Percentiles rank a stretch among this genome's conserved stretches.
Conservation (phyloP, 2,797 vertebrate genomes). For the Echeneis naucrates region DNA sequence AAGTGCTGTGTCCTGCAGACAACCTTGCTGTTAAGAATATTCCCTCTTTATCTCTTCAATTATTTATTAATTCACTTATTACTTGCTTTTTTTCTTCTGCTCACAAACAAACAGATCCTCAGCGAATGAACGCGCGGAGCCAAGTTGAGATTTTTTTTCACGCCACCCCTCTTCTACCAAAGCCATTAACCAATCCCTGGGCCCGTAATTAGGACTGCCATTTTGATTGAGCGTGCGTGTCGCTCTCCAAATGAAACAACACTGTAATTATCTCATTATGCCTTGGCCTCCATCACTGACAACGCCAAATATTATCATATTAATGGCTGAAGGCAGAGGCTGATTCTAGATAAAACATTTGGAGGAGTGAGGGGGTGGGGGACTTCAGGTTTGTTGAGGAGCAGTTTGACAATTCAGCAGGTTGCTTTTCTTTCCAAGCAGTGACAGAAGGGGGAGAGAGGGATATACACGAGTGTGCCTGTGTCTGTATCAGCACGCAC, state of each 20-base stretch:
- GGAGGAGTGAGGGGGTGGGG: background rate
- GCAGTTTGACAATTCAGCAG: conserved; percentile 41
- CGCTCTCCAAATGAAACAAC: conserved; percentile 91
- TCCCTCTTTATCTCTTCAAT: conserved; percentile 42
- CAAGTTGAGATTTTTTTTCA: conserved; percentile 23
- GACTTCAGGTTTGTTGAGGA: conserved; percentile 19
- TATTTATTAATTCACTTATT: conserved; percentile 43
- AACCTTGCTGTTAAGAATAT: conserved; percentile 32
- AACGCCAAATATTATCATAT: conserved; percentile 84
- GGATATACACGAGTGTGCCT: conserved; percentile 7
- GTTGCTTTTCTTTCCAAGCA: conserved; percentile 45
- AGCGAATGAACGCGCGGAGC: conserved; percentile 26
- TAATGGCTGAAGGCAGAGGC: conserved; percentile 75
- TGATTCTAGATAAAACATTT: conserved; percentile 55
- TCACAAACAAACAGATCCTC: conserved; percentile 40
- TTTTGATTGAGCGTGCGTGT: conserved; percentile 93
- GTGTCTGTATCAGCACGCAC: background rate
- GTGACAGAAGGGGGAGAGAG: conserved; percentile 24
- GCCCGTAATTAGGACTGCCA: conserved; percentile 96
- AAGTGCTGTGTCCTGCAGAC: conserved; percentile 17
- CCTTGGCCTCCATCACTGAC: conserved; percentile 70
- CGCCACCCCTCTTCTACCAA: conserved; percentile 84
- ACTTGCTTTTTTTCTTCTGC: conserved; percentile 38
- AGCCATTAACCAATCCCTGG: conserved; percentile 96
- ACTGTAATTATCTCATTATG: conserved; percentile 97